A percentile compares a stretch with the other conserved stretches of the same genome.
These are phyloP conservation scores for Drosophila suboccidentalis DNA, from an alignment of 2,888 invertebrate genomes.

Conservation along the genomic window DNA sequence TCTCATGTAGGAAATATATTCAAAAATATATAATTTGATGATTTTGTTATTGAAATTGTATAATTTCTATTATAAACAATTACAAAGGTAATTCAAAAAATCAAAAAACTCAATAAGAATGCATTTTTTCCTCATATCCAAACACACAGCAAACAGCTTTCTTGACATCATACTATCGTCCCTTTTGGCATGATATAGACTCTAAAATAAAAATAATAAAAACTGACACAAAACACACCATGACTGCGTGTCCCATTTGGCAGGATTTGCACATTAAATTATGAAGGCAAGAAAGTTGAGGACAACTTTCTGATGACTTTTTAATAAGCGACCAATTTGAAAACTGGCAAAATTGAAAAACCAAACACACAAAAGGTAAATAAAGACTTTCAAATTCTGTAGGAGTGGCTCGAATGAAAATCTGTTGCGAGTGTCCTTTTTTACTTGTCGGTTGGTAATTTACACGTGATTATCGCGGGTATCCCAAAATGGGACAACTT, in stretches of 20 bases:
- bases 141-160: not conserved
- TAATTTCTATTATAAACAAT: not conserved
- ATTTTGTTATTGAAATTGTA: not conserved
- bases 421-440: constrained; percentile 5
- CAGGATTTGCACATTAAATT: constrained; percentile 34
- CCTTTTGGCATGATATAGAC: constrained; percentile 10
- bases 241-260: constrained; percentile 41
- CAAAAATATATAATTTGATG: too few species aligned
- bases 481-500: constrained; percentile 57
- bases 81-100: not conserved
- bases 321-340: constrained; percentile 50
- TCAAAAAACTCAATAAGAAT: too few species aligned
- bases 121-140: not conserved
- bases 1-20: too few species aligned
- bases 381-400: constrained; percentile 1
- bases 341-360: constrained; percentile 52
- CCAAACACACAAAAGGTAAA: constrained; percentile 30
- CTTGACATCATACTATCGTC: not conserved
- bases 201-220: constrained; percentile 1
- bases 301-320: constrained; percentile 46
- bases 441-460: constrained; percentile 41
- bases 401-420: constrained; percentile 1
- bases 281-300: constrained; percentile 23
- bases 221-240: constrained; percentile 27
- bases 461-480: constrained; percentile 70